These are phyloP conservation scores for Noctua janthe DNA, from an alignment of 2,888 invertebrate species.

Conservation along the genomic window DNA sequence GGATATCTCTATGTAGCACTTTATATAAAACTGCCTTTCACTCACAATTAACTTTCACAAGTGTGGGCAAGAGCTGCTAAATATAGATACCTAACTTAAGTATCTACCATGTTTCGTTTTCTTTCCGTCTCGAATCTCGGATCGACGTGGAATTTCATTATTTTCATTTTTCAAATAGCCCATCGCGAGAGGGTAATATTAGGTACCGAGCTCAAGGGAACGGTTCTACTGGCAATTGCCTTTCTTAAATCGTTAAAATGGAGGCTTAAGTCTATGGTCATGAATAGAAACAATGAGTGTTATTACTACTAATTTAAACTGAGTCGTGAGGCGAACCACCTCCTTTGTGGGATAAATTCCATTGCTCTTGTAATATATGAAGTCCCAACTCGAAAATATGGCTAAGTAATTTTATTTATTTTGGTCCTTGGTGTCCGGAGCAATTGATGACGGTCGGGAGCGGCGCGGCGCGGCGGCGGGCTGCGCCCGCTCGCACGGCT, in stretches of 20 bases:
- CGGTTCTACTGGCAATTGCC: slow-evolving; percentile 41
- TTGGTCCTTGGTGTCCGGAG: slow-evolving; percentile 68
- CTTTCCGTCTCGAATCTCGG: slow-evolving; percentile 39
- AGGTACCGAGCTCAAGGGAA: slow-evolving; percentile 40
- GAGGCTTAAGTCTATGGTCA: slow-evolving; percentile 31
- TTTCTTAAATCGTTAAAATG: slow-evolving; percentile 39
- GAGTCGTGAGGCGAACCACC: slow-evolving; percentile 30
- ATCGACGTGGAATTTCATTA: slow-evolving; percentile 54
- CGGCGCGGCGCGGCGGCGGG: slow-evolving; percentile 51
- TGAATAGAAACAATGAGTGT: slow-evolving; percentile 38
- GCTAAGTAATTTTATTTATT: slow-evolving; percentile 76
- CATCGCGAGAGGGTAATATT: slow-evolving; percentile 51
- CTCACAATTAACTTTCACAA: slow-evolving; percentile 43
- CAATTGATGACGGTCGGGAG: slow-evolving; percentile 78
- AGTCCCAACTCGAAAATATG: slow-evolving; percentile 70
- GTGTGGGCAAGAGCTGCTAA: slow-evolving; percentile 3
- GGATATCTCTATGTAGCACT: slow-evolving; percentile 10
- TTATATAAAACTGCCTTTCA: slow-evolving; percentile 25
- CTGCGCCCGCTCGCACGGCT: slow-evolving; percentile 70
- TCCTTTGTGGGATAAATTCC: slow-evolving; percentile 57
- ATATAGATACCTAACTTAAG: slow-evolving; percentile 9
- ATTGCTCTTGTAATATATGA: slow-evolving; percentile 67
- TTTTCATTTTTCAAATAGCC: slow-evolving; percentile 59
- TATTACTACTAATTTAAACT: slow-evolving; percentile 25
- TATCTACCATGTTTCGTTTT: slow-evolving; percentile 38